These are phyloP conservation scores for Mnemiopsis leidyi DNA, from an alignment of 37 sponge, comb jelly and placozoan species.

Conservation along the genomic window DNA sequence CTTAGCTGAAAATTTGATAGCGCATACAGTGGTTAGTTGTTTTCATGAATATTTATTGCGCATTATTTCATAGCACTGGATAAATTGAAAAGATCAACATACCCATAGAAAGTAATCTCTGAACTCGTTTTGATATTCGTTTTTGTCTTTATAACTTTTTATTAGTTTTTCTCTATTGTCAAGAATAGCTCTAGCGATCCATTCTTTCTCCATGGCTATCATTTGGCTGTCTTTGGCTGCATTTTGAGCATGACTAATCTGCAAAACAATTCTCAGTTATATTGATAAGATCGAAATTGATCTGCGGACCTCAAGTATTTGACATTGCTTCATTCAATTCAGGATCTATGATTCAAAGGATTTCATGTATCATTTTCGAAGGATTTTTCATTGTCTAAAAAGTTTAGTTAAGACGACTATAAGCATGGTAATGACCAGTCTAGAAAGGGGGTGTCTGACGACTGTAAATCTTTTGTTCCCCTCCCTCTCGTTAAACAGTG, in stretches of 20 bases:
- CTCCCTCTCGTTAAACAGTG: background rate
- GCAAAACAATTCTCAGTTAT: no score
- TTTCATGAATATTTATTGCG: no score
- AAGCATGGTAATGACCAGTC: background rate
- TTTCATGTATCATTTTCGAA: no score
- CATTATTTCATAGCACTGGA: no score
- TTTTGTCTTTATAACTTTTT: no score
- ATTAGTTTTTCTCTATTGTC: background rate
- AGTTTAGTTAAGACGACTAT: background rate
- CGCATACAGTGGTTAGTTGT: no score
- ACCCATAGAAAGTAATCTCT: constrained; percentile 11
- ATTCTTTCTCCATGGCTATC: background rate
- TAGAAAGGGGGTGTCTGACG: constrained; percentile 16
- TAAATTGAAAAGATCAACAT: background rate
- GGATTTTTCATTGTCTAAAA: no score
- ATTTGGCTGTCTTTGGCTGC: constrained; percentile 16
- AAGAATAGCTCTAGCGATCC: background rate
- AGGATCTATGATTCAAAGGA: no score
- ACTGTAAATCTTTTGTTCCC: constrained; percentile 43
- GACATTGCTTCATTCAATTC: no score
- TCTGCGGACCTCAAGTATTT: no score
- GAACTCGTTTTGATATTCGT: background rate
- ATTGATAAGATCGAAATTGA: no score
- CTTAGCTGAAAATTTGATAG: no score
- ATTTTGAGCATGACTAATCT: constrained; percentile 30